Percentiles rank a stretch among this genome's conserved stretches.
Conservation (phyloP, 1,140 invertebrate genomes). For the Sminthurinus signatus region DNA sequence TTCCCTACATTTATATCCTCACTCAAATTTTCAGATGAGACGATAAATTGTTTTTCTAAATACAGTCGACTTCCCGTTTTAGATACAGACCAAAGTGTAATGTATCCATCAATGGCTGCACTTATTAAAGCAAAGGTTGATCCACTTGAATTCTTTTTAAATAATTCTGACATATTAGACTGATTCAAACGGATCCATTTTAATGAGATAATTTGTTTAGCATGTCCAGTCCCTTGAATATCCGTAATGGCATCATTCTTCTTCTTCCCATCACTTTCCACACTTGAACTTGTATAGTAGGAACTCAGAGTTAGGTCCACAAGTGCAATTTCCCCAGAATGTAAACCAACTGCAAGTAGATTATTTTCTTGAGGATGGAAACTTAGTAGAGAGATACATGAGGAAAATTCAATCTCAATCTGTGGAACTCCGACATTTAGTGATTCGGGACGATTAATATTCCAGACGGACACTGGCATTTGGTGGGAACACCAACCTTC, state of each 20-base stretch:
- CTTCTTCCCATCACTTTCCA: background rate
- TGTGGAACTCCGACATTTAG: slow-evolving; percentile 21
- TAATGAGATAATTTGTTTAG: slow-evolving; percentile 11
- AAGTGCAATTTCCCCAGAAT: slow-evolving; percentile 30
- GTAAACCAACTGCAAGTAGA: slow-evolving; percentile 27
- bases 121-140: slow-evolving; percentile 17
- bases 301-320: slow-evolving; percentile 22
- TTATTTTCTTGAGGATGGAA: slow-evolving; percentile 30
- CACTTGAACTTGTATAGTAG: background rate
- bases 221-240: slow-evolving; percentile 19
- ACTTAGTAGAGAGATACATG: slow-evolving; percentile 27
- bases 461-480: slow-evolving; percentile 33
- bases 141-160: slow-evolving; percentile 3
- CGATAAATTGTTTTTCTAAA: slow-evolving; percentile 29
- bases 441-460: slow-evolving; percentile 9
- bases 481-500: slow-evolving; percentile 32
- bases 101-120: slow-evolving; percentile 26
- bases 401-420: slow-evolving; percentile 21
- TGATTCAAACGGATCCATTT: slow-evolving; percentile 29
- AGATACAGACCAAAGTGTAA: slow-evolving; percentile 35
- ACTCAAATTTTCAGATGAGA: slow-evolving; percentile 23
- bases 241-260: background rate
- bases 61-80: slow-evolving; percentile 17
- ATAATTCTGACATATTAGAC: slow-evolving; percentile 3
- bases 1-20: slow-evolving; percentile 25